Percentiles rank a stretch among this genome's conserved stretches.
Evolutionary conservation across 2,888 invertebrate genomes (phyloP).

Genomic region (Marronus borbonicus): DNA sequence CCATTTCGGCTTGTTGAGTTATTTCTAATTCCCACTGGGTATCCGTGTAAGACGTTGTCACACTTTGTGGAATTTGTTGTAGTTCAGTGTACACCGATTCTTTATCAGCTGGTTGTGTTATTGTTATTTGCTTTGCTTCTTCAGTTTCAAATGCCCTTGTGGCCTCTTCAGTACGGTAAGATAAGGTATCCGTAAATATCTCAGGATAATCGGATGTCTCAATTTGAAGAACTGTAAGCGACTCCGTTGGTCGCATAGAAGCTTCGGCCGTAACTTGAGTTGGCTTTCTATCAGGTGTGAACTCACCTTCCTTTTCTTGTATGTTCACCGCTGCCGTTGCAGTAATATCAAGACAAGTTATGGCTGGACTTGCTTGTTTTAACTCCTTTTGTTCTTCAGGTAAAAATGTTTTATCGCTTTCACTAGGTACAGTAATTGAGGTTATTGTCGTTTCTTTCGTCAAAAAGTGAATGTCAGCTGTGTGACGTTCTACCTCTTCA

Average conservation of each 20-base stretch:
- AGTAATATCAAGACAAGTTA: constrained; percentile 75
- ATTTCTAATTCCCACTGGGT: constrained; percentile 77
- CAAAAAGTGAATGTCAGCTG: constrained; percentile 75
- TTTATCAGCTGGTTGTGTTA: constrained; percentile 78
- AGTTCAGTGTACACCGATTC: constrained; percentile 71
- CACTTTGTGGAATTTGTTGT: constrained; percentile 66
- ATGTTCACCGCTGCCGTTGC: constrained; percentile 74
- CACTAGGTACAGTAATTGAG: constrained; percentile 74
- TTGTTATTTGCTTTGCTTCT: constrained; percentile 77
- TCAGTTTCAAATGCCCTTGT: constrained; percentile 74
- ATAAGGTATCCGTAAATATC: constrained; percentile 72
- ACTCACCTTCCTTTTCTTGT: constrained; percentile 79
- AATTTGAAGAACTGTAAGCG: constrained; percentile 76
- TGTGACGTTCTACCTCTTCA: constrained; percentile 71
- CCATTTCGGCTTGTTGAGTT: constrained; percentile 76
- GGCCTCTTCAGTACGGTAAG: constrained; percentile 74
- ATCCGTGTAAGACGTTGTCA: constrained; percentile 71
- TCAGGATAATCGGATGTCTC: constrained; percentile 73
- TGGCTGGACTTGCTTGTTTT: constrained; percentile 71
- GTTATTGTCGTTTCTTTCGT: constrained; percentile 77
- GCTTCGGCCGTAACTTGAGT: constrained; percentile 74
- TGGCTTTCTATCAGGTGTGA: constrained; percentile 72
- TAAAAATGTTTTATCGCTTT: constrained; percentile 74
- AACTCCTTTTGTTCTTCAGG: constrained; percentile 68
- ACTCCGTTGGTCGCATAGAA: constrained; percentile 74